phyloP scores from a whole-genome alignment of 2,797 vertebrate genomes.

The Stomatorhinus walkeri region DNA sequence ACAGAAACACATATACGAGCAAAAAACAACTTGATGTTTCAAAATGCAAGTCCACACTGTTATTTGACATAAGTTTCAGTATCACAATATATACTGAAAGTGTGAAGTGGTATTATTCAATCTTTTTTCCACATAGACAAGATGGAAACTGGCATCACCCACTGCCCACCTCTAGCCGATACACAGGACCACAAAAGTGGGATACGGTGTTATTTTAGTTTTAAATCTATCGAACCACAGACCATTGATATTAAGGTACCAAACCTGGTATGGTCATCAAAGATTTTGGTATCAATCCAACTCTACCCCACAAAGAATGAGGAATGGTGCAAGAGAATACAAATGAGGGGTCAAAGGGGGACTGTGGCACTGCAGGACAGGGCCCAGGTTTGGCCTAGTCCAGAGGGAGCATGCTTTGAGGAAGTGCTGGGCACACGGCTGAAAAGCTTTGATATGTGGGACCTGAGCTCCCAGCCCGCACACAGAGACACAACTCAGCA shows the following conservation, averaged over 20 bases:
- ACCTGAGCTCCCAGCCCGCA: not conserved
- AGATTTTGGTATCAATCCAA: not conserved
- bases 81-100: not conserved
- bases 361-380: not conserved
- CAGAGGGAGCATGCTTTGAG: not conserved
- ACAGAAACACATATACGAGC: not conserved
- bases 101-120: not conserved
- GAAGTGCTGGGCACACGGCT: not conserved
- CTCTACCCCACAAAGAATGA: not conserved
- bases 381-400: not conserved
- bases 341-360: not conserved
- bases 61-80: not conserved
- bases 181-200: not conserved
- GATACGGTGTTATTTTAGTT: not conserved
- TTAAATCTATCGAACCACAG: not conserved
- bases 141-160: not conserved
- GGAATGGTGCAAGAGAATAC: not conserved
- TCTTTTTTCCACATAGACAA: not conserved
- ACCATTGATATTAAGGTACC: not conserved
- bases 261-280: not conserved
- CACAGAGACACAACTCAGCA: not conserved
- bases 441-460: not conserved
- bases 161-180: not conserved
- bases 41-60: not conserved
- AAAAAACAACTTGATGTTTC: not conserved